These are phyloP conservation scores for Pomacea canaliculata DNA, from an alignment of 2,888 invertebrate genomes.

Conservation along the genomic window DNA sequence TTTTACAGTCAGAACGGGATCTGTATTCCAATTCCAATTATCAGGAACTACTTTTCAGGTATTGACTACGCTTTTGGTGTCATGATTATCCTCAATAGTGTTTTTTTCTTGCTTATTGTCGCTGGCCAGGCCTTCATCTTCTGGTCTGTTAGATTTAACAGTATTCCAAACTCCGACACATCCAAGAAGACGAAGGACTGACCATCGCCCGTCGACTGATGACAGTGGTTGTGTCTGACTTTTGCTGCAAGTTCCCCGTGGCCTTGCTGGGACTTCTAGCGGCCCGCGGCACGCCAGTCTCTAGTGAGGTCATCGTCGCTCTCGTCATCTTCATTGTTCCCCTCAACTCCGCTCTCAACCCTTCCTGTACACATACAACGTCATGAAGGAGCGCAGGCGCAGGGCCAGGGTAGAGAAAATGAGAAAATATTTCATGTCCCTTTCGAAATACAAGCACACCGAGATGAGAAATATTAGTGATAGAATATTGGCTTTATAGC, in stretches of 20 bases:
- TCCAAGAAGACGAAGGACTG: background rate
- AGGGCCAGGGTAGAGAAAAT: background rate
- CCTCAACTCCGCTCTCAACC: background rate
- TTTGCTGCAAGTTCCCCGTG: background rate
- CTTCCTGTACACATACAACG: background rate
- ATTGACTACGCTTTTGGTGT: background rate
- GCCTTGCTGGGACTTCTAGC: background rate
- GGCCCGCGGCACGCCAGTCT: background rate
- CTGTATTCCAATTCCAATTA: background rate
- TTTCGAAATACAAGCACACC: too few species aligned
- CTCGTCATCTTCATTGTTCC: background rate
- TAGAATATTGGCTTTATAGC: too few species aligned
- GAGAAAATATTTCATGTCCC: background rate
- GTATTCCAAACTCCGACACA: background rate
- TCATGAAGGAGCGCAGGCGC: background rate
- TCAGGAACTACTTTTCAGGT: background rate
- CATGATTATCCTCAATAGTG: background rate
- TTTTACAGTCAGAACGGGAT: constrained; percentile 1
- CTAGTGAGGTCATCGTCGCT: background rate
- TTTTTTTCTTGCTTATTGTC: background rate
- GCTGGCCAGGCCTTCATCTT: background rate
- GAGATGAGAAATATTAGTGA: too few species aligned
- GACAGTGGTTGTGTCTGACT: background rate
- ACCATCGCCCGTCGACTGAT: constrained; percentile 1
- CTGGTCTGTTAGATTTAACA: background rate